phyloP scores from a whole-genome alignment of 2,888 invertebrate species.

The Lissonota sp. region DNA sequence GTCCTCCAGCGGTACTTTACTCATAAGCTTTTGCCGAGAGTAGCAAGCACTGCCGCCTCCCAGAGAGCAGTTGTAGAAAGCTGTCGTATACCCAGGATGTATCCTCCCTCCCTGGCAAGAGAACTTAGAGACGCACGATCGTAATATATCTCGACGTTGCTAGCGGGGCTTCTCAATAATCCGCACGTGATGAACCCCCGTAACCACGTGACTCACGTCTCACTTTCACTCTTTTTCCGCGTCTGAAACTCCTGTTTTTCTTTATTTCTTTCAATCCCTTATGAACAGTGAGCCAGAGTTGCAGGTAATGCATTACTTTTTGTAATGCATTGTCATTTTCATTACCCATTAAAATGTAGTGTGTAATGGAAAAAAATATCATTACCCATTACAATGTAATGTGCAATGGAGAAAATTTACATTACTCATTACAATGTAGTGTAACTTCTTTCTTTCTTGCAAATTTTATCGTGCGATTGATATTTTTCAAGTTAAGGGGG shows the following conservation, averaged over 20 bases:
- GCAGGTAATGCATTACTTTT: no score
- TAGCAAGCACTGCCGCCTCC: conserved; percentile 28
- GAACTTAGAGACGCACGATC: conserved; percentile 8
- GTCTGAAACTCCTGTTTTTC: not conserved
- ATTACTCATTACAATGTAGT: no score
- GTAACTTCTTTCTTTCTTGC: no score
- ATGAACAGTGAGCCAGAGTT: no score
- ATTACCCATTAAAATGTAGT: no score
- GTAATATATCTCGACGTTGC: conserved; percentile 41
- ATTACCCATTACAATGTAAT: no score
- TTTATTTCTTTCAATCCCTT: not conserved
- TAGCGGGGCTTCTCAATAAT: conserved; percentile 51
- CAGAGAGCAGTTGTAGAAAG: conserved; percentile 54
- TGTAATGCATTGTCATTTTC: no score
- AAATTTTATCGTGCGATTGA: no score
- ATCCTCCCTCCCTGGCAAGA: conserved; percentile 21
- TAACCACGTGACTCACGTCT: conserved; percentile 45
- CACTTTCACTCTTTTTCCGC: not conserved
- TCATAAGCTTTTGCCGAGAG: conserved; percentile 59
- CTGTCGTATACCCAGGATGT: conserved; percentile 50
- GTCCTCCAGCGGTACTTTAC: conserved; percentile 51
- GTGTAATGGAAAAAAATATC: no score
- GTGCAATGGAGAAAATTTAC: no score
- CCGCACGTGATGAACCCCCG: conserved; percentile 44
- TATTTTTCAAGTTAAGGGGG: no score